Conservation (phyloP, 2,888 invertebrate genomes). For the Entomobrya proxima region DNA sequence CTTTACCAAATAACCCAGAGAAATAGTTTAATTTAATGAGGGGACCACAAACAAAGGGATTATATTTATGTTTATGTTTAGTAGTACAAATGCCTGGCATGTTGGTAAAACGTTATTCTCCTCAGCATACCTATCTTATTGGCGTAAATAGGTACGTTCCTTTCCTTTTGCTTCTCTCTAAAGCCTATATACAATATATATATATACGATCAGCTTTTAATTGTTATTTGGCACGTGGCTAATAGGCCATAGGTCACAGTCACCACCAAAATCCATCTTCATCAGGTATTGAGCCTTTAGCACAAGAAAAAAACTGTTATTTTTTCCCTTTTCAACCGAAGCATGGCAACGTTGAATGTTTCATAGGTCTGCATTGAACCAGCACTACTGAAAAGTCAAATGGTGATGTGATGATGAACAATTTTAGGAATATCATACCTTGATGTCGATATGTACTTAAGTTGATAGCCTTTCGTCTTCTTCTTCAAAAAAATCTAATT, state of each 20-base stretch:
- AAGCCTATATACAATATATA: too few species aligned
- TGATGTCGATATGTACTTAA: neutral
- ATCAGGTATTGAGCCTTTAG: conserved; percentile 20
- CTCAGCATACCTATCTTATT: too few species aligned
- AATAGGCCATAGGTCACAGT: conserved; percentile 33
- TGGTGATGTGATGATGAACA: conserved; percentile 24
- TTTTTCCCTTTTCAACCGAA: neutral
- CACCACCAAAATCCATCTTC: conserved; percentile 10
- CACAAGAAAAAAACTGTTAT: conserved; percentile 19
- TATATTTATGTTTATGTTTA: neutral
- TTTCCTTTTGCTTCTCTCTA: neutral
- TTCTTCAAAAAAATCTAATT: conserved; percentile 36
- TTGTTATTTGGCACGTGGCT: conserved; percentile 33
- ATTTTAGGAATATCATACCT: conserved; percentile 1
- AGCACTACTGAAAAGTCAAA: neutral
- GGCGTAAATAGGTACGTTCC: too few species aligned
- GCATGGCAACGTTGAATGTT: too few species aligned
- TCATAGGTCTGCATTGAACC: neutral
- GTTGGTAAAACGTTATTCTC: neutral
- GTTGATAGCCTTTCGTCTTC: neutral
- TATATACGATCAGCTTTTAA: conserved; percentile 19
- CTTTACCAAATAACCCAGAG: neutral
- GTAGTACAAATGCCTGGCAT: conserved; percentile 29
- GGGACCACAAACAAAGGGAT: conserved; percentile 10
- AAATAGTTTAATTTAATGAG: conserved; percentile 28